A percentile compares a stretch with the other conserved stretches of the same genome.
Conservation (phyloP, 2,797 vertebrate genomes). For the Rhabdophis nuchalis region DNA sequence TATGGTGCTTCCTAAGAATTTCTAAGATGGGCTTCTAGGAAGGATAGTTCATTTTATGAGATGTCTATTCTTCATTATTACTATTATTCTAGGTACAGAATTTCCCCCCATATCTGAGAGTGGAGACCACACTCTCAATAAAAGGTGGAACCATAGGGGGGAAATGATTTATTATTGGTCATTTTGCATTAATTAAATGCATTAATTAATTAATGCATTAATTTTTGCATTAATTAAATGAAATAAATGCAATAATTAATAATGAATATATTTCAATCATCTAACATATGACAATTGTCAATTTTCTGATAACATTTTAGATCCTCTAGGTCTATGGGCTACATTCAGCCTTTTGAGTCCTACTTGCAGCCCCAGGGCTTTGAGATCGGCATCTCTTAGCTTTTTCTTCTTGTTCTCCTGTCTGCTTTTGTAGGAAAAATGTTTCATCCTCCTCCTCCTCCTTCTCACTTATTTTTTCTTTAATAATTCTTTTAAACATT, state of each 20-base stretch:
- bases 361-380: background rate
- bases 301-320: background rate
- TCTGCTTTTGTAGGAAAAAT: background rate
- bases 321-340: background rate
- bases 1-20: background rate
- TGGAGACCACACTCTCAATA: background rate
- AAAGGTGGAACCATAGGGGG: background rate
- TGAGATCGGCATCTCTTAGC: background rate
- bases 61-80: background rate
- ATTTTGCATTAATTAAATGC: background rate
- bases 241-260: background rate
- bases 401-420: background rate
- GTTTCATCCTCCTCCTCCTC: background rate
- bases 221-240: background rate
- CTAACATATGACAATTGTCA: background rate
- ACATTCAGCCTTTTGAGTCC: background rate
- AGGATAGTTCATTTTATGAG: background rate
- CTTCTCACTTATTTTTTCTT: background rate
- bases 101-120: background rate
- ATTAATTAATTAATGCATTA: no score
- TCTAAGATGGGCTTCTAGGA: background rate
- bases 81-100: no score
- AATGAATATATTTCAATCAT: background rate
- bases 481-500: background rate
- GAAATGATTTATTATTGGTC: background rate